These are phyloP conservation scores for Channa maculata DNA, from an alignment of 2,113 vertebrate species.

Conservation along the genomic window DNA sequence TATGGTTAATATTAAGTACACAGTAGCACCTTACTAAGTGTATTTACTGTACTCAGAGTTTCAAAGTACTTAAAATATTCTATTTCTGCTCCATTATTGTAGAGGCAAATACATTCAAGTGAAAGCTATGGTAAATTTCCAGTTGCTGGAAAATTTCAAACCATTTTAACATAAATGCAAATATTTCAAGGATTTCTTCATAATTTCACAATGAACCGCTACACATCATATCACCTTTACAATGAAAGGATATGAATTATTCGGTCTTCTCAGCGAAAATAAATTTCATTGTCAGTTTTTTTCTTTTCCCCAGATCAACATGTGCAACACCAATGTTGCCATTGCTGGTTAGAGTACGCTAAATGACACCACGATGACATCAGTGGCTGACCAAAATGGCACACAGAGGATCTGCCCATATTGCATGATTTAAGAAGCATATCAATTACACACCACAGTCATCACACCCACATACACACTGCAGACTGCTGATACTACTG, in stretches of 20 bases:
- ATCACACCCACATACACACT: conserved; percentile 46
- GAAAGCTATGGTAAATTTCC: too few relatives aligned
- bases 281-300: conserved; percentile 3
- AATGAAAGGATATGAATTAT: not conserved
- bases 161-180: too few relatives aligned
- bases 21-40: too few relatives aligned
- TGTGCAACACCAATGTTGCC: conserved; percentile 38
- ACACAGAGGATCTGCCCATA: conserved; percentile 75
- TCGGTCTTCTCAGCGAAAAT: not conserved
- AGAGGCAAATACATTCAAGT: too few relatives aligned
- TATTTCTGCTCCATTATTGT: too few relatives aligned
- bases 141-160: too few relatives aligned
- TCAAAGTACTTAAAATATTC: too few relatives aligned
- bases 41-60: too few relatives aligned
- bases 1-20: too few relatives aligned
- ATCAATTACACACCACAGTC: conserved; percentile 74
- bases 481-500: conserved; percentile 59
- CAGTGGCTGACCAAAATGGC: conserved; percentile 64
- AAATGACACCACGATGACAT: conserved; percentile 62
- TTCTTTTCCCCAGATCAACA: conserved; percentile 35
- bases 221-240: not conserved
- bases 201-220: too few relatives aligned
- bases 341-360: conserved; percentile 63
- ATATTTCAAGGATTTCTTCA: too few relatives aligned
- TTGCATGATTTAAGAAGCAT: conserved; percentile 80